Base-by-base conservation (phyloP, 2,797 vertebrate species). In the Meda fulgida region DNA sequence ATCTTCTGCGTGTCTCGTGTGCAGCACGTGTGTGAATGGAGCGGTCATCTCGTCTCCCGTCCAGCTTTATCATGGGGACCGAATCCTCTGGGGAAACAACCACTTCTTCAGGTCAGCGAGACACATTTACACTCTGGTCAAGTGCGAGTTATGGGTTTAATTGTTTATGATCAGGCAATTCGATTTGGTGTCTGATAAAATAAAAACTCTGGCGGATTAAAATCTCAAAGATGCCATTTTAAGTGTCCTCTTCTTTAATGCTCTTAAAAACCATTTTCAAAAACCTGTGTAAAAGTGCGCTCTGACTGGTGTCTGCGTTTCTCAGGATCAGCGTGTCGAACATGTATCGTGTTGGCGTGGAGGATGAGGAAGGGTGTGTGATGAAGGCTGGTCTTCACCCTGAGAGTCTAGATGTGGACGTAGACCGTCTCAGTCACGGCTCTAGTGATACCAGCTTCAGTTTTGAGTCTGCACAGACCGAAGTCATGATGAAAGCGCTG, bases 71-170 rank as follows among this genome's bases (percentile, higher is more conserved):
- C 98, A 99, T 0, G 98, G 98, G 1, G 95, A 99, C 92, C 93
- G 98, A 65, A 97, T 99, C 88, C 92, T 99, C 31, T 99, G 98
- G 98, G 98, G 98, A 21, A 97, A 99, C 94, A 98, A 99, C 92
- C 98, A 99, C 91, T 99, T 97, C 93, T 99, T 99, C 96, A 98
- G 98, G 98, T 97, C 66, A 66, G 82, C 14, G 55, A 60, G 23
- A 66, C 5, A 4, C 67, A 71, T 71, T 38, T 58, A 58, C 73
- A 26, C 78, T 48, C 1, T 0, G 14, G 26, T 65, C 60, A 31
- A 31, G 6, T 31, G 16, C 60, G 13, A 51, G 10, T 40, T 6
- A 11, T 46, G 3, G 0, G 6, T 78, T 26, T 77, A 36, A 1
- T 11, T 26, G 16, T 78, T 7, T 66, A 6, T 55, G 19, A 29